Base-by-base conservation (phyloP, 2,797 vertebrate species). In the Lepidocolaptes lacrymiger region DNA sequence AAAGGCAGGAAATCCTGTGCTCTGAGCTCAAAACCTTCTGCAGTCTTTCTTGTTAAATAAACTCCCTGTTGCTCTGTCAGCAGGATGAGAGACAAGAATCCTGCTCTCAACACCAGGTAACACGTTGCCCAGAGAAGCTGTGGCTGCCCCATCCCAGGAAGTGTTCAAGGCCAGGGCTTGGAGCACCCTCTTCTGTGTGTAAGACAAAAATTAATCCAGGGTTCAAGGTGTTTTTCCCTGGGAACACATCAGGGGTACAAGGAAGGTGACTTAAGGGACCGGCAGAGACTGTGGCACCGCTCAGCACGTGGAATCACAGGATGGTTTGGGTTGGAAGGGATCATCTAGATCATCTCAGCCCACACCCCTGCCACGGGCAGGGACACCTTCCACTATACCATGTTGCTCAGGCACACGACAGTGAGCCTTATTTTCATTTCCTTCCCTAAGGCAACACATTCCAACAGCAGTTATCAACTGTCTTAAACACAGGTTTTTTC, bases 71-170 rank as follows among this genome's bases (percentile, higher is more conserved):
- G 17, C 13, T 63, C 32, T 15, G 23, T 36, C 4, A 52, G 46
- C 26, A 59, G 2, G 1, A 7, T 2, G 48, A 43, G 34, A 28
- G 59, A 55, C 59, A 2, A 1, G 5, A 52, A 52, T 14, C 10
- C 5, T 16, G 2, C 22, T 56, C 51, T 26, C 19, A 26, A 28
- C 8, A 2, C 0, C 6, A 14, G 1, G 0, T 4, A 16, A 59
- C 2, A 39, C 20, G n/a, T 1, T 81, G 56, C 32, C 27, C 72
- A 76, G 27, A 48, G 49, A 7, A 69, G 64, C 49, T n/a, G 44
- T 12, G 71, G 43, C 17, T 64, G 58, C 14, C 9, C 15, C 58
- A 64, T 13, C 23, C 37, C 64, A 71, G 51, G 17, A 13, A 52
- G 30, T 23, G 30, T 20, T 30, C 73, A 64, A 77, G 51, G 73